These are phyloP conservation scores for Elysia chlorotica DNA, from an alignment of 1,140 invertebrate genomes.

Conservation along the genomic window DNA sequence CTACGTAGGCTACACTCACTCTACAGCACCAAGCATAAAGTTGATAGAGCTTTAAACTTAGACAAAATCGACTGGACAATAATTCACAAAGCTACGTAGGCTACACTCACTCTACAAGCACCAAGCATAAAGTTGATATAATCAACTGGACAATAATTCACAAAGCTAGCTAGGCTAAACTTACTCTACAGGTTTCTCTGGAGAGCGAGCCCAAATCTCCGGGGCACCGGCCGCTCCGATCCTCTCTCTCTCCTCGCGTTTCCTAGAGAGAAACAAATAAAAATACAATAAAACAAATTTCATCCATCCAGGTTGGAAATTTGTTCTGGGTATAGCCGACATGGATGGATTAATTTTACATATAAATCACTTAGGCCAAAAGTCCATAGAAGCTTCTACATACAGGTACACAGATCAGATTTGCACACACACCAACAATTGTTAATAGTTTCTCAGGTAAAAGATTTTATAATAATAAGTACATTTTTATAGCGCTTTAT, in stretches of 20 bases:
- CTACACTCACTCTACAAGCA: background rate
- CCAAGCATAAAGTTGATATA: background rate
- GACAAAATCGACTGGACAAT: conserved; percentile 41
- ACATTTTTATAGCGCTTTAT: too few relatives aligned
- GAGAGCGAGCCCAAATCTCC: conserved; percentile 56
- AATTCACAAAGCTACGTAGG: background rate
- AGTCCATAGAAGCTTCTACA: too few relatives aligned
- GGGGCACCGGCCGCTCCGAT: conserved; percentile 57
- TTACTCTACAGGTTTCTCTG: background rate
- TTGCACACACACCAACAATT: too few relatives aligned
- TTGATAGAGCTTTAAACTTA: background rate
- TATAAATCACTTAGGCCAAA: too few relatives aligned
- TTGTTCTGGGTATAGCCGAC: too few relatives aligned
- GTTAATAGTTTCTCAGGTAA: too few relatives aligned
- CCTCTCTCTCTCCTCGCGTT: conserved; percentile 59
- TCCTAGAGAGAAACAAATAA: conserved; percentile 29
- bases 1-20: background rate
- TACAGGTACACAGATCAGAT: too few relatives aligned
- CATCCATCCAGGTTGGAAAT: too few relatives aligned
- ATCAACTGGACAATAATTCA: conserved; percentile 41
- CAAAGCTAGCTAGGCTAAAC: background rate
- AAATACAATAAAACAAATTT: too few relatives aligned
- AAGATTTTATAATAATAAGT: too few relatives aligned
- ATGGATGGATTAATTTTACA: too few relatives aligned
- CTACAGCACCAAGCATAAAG: background rate